Conservation (phyloP, 1,140 invertebrate genomes). For the Calosoma granatense region DNA sequence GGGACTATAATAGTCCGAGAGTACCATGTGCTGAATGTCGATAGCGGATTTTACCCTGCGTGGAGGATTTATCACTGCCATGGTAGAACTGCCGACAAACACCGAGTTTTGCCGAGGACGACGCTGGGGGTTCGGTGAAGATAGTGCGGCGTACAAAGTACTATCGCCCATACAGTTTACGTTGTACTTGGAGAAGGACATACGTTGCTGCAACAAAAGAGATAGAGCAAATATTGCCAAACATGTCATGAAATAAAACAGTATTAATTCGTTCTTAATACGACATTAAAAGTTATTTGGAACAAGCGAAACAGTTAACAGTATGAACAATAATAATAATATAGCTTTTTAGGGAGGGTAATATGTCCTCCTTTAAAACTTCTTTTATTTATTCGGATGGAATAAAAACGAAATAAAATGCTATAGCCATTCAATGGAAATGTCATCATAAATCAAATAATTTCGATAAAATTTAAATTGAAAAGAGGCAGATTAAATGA, state of each 20-base stretch:
- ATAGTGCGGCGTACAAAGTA: conserved; percentile 29
- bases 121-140: conserved; percentile 32
- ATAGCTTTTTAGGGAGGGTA: no score
- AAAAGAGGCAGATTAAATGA: no score
- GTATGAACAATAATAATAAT: no score
- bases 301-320: no score
- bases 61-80: conserved; percentile 48
- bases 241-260: no score
- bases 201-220: conserved; percentile 45
- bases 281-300: no score
- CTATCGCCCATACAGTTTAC: conserved; percentile 49
- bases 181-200: conserved; percentile 57
- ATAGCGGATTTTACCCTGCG: conserved; percentile 70
- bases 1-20: conserved; percentile 25
- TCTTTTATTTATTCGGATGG: no score
- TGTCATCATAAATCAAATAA: no score
- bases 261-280: conserved; percentile 19
- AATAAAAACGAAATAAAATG: no score
- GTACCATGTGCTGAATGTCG: conserved; percentile 64
- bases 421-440: no score
- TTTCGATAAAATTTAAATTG: no score
- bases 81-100: conserved; percentile 61
- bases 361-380: no score
- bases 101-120: conserved; percentile 68
- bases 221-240: conserved; percentile 9